Evolutionary conservation across 2,888 invertebrate species (phyloP).

Genomic region (Andricus quercusramuli): DNA sequence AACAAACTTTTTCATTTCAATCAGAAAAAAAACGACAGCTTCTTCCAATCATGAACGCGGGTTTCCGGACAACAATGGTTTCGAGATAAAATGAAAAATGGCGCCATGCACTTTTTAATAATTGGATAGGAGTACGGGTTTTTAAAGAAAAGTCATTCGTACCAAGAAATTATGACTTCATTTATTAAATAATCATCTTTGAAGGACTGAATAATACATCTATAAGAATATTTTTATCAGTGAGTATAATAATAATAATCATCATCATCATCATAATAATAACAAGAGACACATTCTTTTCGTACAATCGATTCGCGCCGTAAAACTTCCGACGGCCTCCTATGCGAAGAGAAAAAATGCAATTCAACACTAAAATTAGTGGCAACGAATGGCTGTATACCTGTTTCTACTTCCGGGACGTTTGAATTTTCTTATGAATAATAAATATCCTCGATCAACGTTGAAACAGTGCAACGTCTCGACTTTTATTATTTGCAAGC

Average conservation of each 20-base stretch:
- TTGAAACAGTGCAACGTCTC: slow-evolving; percentile 22
- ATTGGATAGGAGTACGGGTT: not conserved
- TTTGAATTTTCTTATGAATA: slow-evolving; percentile 17
- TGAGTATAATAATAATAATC: slow-evolving; percentile 17
- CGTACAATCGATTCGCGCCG: slow-evolving; percentile 19
- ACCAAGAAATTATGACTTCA: slow-evolving; percentile 33
- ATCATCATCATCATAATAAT: not conserved
- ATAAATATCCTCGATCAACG: slow-evolving; percentile 7
- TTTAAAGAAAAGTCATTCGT: slow-evolving; percentile 3
- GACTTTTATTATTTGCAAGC: slow-evolving; percentile 1
- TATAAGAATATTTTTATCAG: slow-evolving; percentile 30
- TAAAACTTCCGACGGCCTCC: slow-evolving; percentile 5
- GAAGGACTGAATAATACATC: slow-evolving; percentile 26
- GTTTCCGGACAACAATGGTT: too few relatives aligned
- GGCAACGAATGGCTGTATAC: slow-evolving; percentile 25
- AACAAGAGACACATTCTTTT: slow-evolving; percentile 13
- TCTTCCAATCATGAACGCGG: too few relatives aligned
- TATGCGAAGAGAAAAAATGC: slow-evolving; percentile 14
- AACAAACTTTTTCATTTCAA: too few relatives aligned
- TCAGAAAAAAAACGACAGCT: too few relatives aligned
- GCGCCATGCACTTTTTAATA: too few relatives aligned
- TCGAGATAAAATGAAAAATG: too few relatives aligned
- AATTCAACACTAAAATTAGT: slow-evolving; percentile 17
- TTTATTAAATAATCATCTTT: slow-evolving; percentile 36
- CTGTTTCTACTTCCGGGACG: slow-evolving; percentile 20